Conservation (phyloP, 2,888 invertebrate species). For the Drosophila testacea region DNA sequence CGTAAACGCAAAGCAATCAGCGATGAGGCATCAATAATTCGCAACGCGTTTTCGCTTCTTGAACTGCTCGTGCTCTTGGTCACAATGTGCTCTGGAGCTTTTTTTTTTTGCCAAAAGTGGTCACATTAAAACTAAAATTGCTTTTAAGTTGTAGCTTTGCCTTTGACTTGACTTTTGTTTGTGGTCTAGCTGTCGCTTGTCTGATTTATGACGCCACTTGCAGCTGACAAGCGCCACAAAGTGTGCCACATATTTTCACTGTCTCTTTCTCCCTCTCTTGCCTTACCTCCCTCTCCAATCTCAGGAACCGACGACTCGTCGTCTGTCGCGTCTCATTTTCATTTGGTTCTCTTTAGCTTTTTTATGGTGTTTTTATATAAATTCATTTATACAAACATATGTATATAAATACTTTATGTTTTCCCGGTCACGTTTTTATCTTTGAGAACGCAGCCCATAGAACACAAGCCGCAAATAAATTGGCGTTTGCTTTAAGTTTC, state of each 20-base stretch:
- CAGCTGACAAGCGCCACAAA: conserved; percentile 65
- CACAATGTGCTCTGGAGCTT: not conserved
- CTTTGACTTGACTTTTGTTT: conserved; percentile 66
- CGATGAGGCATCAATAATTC: conserved; percentile 77
- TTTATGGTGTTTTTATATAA: not conserved
- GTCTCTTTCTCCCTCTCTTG: not conserved
- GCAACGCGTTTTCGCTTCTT: conserved; percentile 59
- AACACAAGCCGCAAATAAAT: conserved; percentile 46
- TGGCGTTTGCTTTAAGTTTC: conserved; percentile 53
- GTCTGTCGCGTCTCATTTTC: conserved; percentile 44
- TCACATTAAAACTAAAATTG: conserved; percentile 75
- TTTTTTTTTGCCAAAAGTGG: conserved; percentile 30
- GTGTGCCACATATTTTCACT: conserved; percentile 53
- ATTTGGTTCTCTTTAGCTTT: conserved; percentile 44
- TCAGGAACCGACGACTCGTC: conserved; percentile 26
- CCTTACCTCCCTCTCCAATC: not conserved
- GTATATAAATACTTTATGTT: conserved; percentile 51
- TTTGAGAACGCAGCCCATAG: conserved; percentile 49
- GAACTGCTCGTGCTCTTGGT: not conserved
- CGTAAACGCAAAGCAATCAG: conserved; percentile 76
- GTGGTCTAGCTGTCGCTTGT: conserved; percentile 42
- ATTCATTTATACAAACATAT: conserved; percentile 5
- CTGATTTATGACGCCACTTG: conserved; percentile 78
- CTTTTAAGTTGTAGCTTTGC: conserved; percentile 40
- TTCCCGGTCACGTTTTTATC: conserved; percentile 80